Evolutionary conservation across 2,888 invertebrate species (phyloP), one percentile per base, ranked within the genome.

Genomic region (Morinoia aosen): DNA sequence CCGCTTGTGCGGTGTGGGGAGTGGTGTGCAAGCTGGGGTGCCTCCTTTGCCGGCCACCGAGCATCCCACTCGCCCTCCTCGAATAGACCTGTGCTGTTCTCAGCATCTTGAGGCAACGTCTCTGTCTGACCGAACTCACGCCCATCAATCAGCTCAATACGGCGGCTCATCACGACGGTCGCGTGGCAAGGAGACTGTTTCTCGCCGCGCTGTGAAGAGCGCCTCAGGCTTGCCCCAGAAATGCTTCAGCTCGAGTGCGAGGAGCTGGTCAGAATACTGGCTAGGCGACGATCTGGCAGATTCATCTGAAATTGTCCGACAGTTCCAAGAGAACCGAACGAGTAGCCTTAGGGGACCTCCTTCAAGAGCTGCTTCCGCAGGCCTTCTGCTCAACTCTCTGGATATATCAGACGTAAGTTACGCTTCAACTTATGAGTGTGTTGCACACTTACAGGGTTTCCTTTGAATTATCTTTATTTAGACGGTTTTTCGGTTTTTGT

Each of bases 381-480:
- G 95, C 12, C n/a, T 95, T 2, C 95, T 95, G 4, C 64, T 95
- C 56, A 58, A 95, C 95, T 39, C 58, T 39, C 64, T 95, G 48
- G 95, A 95, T 95, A 14, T 95, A 4, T 95, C 95, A 11, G 95
- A 95, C 48, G 95, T 95, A 64, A 95, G 95, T 95, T 90, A 10
- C 4, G 76, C 2, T 33, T 76, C 2, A 76, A 33, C 2, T 33
- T 61, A 61, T 19, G 19, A 76, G 16, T 76, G 19, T 25, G 19
- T 76, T 33, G 19, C 76, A 33, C 33, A 76, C 61, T 19, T 76
- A 33, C 76, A 76, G 8, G 25, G 3, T 61, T 16, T 61, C 2
- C 8, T 61, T 5, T 61, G 61, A 19, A 19, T 61, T 0, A 61
- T 61, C 12, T 61, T 61, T 61, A 61, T 61, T 2, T 8, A 61